Conservation (phyloP, 2,113 vertebrate genomes). For the Hydropotes inermis region DNA sequence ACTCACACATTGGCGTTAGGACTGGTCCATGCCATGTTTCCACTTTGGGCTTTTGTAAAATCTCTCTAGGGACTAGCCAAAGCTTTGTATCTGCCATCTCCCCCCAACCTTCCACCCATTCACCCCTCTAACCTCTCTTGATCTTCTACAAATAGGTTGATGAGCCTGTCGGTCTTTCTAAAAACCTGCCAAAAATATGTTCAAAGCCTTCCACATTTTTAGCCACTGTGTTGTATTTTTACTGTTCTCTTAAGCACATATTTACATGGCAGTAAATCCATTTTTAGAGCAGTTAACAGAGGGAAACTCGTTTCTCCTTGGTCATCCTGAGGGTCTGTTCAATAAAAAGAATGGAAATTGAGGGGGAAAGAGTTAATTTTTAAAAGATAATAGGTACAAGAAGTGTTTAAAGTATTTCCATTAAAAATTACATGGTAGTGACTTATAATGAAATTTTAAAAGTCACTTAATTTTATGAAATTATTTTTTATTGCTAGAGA, state of each 20-base stretch:
- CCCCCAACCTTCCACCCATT: background rate
- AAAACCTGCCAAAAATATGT: conserved; percentile 52
- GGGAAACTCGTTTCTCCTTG: background rate
- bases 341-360: background rate
- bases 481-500: background rate
- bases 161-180: background rate
- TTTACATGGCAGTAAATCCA: conserved; percentile 44
- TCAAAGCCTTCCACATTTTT: conserved; percentile 1
- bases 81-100: conserved; percentile 46
- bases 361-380: background rate
- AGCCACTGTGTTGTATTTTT: conserved; percentile 35
- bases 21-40: background rate
- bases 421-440: background rate
- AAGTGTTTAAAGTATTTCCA: background rate
- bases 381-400: background rate
- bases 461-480: background rate
- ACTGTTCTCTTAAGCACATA: conserved; percentile 49
- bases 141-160: conserved; percentile 52
- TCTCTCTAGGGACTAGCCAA: conserved; percentile 29
- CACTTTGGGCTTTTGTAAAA: conserved; percentile 17
- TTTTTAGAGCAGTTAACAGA: conserved; percentile 57
- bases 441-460: background rate
- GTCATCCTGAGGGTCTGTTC: conserved; percentile 3
- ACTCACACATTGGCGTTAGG: conserved; percentile 66
- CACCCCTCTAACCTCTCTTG: background rate